A percentile compares a stretch with the other conserved stretches of the same genome.
These are phyloP conservation scores for Heteronetta atricapilla DNA, from an alignment of 2,113 vertebrate species.

Conservation along the genomic window DNA sequence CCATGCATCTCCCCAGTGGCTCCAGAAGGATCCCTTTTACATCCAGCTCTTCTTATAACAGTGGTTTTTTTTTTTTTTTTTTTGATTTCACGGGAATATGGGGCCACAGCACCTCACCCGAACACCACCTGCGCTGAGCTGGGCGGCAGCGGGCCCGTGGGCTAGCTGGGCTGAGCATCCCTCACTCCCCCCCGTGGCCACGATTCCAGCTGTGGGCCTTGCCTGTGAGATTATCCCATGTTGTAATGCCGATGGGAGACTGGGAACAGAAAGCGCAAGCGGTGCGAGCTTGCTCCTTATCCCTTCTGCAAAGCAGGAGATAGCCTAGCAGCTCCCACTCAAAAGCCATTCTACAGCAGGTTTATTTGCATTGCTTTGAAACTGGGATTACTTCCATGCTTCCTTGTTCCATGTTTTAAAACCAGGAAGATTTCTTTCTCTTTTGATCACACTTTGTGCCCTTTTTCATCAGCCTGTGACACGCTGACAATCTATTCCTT, in stretches of 20 bases:
- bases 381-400: background rate
- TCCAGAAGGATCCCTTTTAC: background rate
- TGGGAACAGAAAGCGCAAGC: background rate
- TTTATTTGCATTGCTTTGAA: constrained; percentile 56
- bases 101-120: background rate
- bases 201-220: background rate
- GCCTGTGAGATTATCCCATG: background rate
- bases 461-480: background rate
- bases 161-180: background rate
- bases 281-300: background rate
- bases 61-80: no score
- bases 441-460: background rate
- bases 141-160: background rate
- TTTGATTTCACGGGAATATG: background rate
- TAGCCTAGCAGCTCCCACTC: background rate
- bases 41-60: background rate
- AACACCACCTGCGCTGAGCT: background rate
- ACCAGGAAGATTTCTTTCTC: background rate
- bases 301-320: background rate
- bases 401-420: background rate
- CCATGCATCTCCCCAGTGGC: background rate
- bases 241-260: background rate
- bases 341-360: background rate
- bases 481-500: background rate
- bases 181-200: background rate